These are phyloP conservation scores for Phortica magna DNA, from an alignment of 2,888 invertebrate genomes.

Conservation along the genomic window DNA sequence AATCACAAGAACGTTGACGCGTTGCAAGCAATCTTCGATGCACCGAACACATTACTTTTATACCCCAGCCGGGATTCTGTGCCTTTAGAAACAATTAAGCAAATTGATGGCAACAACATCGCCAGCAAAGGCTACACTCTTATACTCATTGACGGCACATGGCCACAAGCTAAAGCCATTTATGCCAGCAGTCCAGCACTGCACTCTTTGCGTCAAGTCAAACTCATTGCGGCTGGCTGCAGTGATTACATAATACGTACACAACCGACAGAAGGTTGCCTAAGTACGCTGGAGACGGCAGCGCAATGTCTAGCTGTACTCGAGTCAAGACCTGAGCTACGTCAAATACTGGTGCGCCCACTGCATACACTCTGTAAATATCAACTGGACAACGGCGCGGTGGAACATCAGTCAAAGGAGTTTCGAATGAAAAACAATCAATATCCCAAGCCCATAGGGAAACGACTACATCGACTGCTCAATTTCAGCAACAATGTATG, in stretches of 20 bases:
- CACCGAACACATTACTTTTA: constrained; percentile 82
- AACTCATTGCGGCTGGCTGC: constrained; percentile 84
- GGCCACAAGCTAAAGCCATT: constrained; percentile 96
- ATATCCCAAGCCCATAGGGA: constrained; percentile 89
- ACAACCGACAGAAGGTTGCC: constrained; percentile 93
- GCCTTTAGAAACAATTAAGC: constrained; percentile 81
- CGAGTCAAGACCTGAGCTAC: constrained; percentile 83
- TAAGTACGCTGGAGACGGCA: constrained; percentile 86
- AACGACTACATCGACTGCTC: constrained; percentile 83
- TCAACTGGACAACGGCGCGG: constrained; percentile 94
- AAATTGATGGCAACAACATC: constrained; percentile 51
- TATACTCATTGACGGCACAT: constrained; percentile 94
- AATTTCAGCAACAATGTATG: constrained; percentile 67
- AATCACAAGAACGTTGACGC: constrained; percentile 79
- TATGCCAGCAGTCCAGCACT: constrained; percentile 89
- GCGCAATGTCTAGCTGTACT: constrained; percentile 82
- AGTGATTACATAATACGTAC: constrained; percentile 96
- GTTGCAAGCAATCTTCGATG: constrained; percentile 84
- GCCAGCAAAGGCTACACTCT: constrained; percentile 82
- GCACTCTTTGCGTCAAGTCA: constrained; percentile 88
- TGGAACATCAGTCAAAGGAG: constrained; percentile 95
- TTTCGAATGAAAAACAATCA: constrained; percentile 88
- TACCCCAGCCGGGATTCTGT: constrained; percentile 89
- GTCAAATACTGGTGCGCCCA: constrained; percentile 85
- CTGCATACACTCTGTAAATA: constrained; percentile 90